phyloP scores from a whole-genome alignment of 2,888 invertebrate species.

The Brachycybe producta region DNA sequence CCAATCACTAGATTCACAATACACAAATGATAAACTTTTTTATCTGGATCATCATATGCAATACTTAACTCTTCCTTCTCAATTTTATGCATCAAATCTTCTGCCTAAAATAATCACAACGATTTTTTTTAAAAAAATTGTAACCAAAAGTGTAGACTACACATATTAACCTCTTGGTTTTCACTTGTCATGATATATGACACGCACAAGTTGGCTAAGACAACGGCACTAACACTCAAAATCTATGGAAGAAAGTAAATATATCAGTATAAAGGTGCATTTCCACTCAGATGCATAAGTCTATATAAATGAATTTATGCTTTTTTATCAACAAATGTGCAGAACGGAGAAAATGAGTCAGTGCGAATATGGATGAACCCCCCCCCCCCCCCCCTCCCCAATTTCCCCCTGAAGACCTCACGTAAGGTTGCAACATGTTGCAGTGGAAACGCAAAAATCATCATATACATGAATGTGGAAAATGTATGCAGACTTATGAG shows the following conservation, averaged over 20 bases:
- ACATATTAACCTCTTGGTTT: constrained; percentile 61
- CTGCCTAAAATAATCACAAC: constrained; percentile 45
- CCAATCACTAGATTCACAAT: constrained; percentile 98
- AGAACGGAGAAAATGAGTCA: too few species aligned
- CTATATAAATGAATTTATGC: too few species aligned
- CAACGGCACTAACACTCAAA: constrained; percentile 89
- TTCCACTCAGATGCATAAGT: too few species aligned
- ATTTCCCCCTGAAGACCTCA: constrained; percentile 9
- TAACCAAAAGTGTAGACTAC: constrained; percentile 5
- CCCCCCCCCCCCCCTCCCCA: too few species aligned
- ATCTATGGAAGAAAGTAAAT: constrained; percentile 45
- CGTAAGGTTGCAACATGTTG: too few species aligned
- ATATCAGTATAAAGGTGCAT: neutral
- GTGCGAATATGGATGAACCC: too few species aligned
- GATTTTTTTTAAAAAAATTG: neutral
- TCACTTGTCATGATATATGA: constrained; percentile 98
- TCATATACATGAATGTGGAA: too few species aligned
- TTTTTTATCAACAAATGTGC: too few species aligned
- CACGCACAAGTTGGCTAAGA: constrained; percentile 93
- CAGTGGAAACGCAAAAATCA: too few species aligned
- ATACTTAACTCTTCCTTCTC: constrained; percentile 94
- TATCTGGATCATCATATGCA: constrained; percentile 80
- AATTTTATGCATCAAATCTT: constrained; percentile 95
- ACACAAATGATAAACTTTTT: constrained; percentile 88
- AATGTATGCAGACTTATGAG: too few species aligned